These are phyloP conservation scores for Aptenodytes patagonicus DNA, from an alignment of 2,113 vertebrate genomes.

Conservation along the genomic window DNA sequence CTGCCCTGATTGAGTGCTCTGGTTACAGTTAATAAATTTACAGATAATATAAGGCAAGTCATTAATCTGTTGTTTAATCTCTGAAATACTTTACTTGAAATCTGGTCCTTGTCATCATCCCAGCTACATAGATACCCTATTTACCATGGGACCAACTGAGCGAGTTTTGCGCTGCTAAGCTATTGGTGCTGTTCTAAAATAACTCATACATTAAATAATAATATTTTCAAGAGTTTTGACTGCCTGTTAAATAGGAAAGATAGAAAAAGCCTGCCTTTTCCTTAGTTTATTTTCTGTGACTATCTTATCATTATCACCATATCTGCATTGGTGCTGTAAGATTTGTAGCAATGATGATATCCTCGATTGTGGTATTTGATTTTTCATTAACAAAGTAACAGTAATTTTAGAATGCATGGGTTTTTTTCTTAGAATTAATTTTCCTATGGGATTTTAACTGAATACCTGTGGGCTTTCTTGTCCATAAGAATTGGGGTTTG, in stretches of 20 bases:
- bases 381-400: not conserved
- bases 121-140: not conserved
- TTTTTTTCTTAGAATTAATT: not conserved
- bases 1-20: not conserved
- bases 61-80: not conserved
- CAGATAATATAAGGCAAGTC: not conserved
- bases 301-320: not conserved
- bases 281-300: not conserved
- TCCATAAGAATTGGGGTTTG: not conserved
- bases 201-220: not conserved
- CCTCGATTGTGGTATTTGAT: not conserved
- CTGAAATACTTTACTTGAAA: not conserved
- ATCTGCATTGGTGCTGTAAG: not conserved
- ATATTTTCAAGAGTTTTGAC: not conserved
- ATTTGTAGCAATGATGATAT: not conserved
- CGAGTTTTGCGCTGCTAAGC: not conserved
- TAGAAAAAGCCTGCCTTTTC: not conserved
- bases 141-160: not conserved
- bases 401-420: not conserved
- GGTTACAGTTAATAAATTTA: conserved; percentile 3
- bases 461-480: not conserved
- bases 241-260: not conserved
- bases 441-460: not conserved
- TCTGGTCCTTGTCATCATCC: not conserved
- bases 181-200: not conserved